Percentiles rank a stretch among this genome's conserved stretches.
These are phyloP conservation scores for Protomyctophum bolini DNA, from an alignment of 2,113 vertebrate genomes.

Conservation along the genomic window DNA sequence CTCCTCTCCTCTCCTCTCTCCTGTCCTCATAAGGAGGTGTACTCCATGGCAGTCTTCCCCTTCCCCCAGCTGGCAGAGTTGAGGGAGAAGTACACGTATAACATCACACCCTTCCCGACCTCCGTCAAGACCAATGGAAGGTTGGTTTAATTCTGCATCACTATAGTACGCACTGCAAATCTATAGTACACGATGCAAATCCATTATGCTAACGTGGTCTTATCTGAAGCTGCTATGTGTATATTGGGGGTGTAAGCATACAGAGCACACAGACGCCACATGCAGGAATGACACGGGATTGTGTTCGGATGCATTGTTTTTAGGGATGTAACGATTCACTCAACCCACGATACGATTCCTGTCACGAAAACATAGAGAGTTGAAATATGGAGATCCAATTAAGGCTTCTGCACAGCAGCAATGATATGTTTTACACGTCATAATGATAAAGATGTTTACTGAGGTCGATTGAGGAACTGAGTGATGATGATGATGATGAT, in stretches of 20 bases:
- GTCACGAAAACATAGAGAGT: too few relatives aligned
- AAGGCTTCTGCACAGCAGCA: too few relatives aligned
- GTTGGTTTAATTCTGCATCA: conserved; percentile 63
- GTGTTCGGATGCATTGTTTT: too few relatives aligned
- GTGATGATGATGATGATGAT: not conserved
- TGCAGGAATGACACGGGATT: too few relatives aligned
- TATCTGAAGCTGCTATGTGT: not conserved
- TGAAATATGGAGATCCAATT: too few relatives aligned
- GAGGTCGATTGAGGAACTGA: too few relatives aligned
- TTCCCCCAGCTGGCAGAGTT: conserved; percentile 95
- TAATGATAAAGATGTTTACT: too few relatives aligned
- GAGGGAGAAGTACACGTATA: conserved; percentile 98
- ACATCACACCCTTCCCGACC: conserved; percentile 96
- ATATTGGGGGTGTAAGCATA: too few relatives aligned
- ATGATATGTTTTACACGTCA: not conserved
- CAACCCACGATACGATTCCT: too few relatives aligned
- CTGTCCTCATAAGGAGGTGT: conserved; percentile 86
- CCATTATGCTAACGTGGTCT: conserved; percentile 3
- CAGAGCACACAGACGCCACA: too few relatives aligned
- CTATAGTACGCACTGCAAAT: not conserved
- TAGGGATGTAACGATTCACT: too few relatives aligned
- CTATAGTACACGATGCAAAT: not conserved
- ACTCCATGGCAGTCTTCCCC: conserved; percentile 94
- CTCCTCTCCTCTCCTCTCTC: not conserved
- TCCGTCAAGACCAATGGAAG: conserved; percentile 86